Conservation (phyloP, 2,113 vertebrate genomes). For the Chascanopsetta lugubris region DNA sequence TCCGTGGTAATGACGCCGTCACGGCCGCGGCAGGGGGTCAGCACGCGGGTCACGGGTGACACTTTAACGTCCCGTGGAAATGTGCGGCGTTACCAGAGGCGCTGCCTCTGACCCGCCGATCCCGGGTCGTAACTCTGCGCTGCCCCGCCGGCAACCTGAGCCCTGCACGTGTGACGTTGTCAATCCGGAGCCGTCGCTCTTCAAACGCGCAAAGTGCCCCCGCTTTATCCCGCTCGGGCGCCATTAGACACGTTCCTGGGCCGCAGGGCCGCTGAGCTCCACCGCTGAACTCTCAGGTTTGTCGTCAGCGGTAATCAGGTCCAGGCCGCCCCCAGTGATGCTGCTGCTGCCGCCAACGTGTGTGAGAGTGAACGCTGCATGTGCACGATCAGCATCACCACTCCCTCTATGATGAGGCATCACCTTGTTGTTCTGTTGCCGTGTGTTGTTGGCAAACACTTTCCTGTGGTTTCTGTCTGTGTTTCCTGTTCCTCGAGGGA, state of each 20-base stretch:
- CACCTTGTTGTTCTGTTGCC: too few species aligned
- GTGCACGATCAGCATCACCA: not conserved
- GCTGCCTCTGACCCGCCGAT: conserved; percentile 44
- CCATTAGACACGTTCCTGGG: conserved; percentile 55
- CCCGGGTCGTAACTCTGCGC: conserved; percentile 34
- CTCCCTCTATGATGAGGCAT: too few species aligned
- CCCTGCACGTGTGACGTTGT: conserved; percentile 44
- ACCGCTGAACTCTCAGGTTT: conserved; percentile 56
- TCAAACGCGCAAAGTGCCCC: conserved; percentile 53
- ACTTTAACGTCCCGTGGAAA: conserved; percentile 37
- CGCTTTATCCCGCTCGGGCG: conserved; percentile 38
- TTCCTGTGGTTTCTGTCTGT: too few species aligned
- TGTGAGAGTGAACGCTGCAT: conserved; percentile 1
- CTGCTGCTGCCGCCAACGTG: conserved; percentile 17
- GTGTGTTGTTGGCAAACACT: too few species aligned
- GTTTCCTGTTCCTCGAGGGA: too few species aligned
- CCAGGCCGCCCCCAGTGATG: conserved; percentile 50
- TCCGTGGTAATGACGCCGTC: conserved; percentile 37
- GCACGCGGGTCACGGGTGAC: conserved; percentile 26
- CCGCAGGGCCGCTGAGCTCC: conserved; percentile 62
- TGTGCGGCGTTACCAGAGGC: conserved; percentile 48
- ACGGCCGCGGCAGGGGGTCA: conserved; percentile 13
- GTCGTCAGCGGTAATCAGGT: conserved; percentile 53
- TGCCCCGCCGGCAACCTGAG: conserved; percentile 39
- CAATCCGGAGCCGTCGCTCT: conserved; percentile 51